Evolutionary conservation across 2,888 invertebrate genomes (phyloP).

Genomic region (Meganola albula): DNA sequence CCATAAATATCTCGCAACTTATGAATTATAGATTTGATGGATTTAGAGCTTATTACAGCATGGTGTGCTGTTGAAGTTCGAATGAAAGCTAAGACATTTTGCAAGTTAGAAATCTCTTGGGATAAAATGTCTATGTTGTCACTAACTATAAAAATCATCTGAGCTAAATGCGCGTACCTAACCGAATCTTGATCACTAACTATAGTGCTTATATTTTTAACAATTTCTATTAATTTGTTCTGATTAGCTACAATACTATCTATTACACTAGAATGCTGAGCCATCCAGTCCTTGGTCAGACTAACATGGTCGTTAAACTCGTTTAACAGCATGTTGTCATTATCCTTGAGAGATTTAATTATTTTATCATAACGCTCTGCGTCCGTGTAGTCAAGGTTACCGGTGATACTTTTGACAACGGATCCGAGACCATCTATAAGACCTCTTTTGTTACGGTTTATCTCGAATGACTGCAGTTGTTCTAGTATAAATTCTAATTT

Average conservation of each 20-base stretch:
- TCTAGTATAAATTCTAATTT: constrained; percentile 3
- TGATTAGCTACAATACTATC: constrained; percentile 3
- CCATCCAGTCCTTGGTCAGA: background rate
- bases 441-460: background rate
- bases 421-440: background rate
- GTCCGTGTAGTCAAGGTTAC: background rate
- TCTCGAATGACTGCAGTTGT: constrained; percentile 1
- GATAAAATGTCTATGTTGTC: too few relatives aligned
- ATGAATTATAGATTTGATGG: too few relatives aligned
- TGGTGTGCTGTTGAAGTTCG: constrained; percentile 7
- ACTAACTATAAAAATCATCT: constrained; percentile 4
- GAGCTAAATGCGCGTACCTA: constrained; percentile 7
- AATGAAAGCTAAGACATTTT: constrained; percentile 16
- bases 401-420: background rate
- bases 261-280: constrained; percentile 3
- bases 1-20: too few relatives aligned
- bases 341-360: constrained; percentile 2
- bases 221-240: background rate
- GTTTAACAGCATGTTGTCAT: background rate
- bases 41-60: too few relatives aligned
- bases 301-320: background rate
- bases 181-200: constrained; percentile 1
- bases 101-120: constrained; percentile 13
- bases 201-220: background rate
- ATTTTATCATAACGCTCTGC: constrained; percentile 10